Evolutionary conservation across 2,888 invertebrate genomes (phyloP).

Genomic region (Cephus runcator): DNA sequence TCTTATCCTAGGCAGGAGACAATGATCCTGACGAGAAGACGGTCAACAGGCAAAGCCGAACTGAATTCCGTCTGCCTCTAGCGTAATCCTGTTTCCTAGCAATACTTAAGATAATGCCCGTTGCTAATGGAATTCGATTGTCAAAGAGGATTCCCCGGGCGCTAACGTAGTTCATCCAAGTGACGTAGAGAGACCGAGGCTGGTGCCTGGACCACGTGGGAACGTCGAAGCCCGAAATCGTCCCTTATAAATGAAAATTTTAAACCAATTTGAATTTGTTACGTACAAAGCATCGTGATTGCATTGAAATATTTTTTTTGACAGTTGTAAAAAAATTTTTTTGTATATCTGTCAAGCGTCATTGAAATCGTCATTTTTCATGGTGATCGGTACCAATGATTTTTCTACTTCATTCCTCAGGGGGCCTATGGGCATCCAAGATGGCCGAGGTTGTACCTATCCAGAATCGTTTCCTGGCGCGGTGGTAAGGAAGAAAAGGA

Average conservation of each 20-base stretch:
- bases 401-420: background rate
- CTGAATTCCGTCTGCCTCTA: background rate
- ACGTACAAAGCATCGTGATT: background rate
- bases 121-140: background rate
- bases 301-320: no score
- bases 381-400: background rate
- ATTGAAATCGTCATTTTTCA: background rate
- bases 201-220: background rate
- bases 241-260: background rate
- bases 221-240: background rate
- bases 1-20: background rate
- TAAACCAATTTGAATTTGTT: no score
- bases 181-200: background rate
- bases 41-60: background rate
- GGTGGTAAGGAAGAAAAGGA: constrained; percentile 30
- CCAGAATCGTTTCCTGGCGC: background rate
- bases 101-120: background rate
- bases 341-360: background rate
- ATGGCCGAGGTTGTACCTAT: background rate
- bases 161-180: background rate
- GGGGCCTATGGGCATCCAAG: constrained; percentile 18
- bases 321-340: background rate
- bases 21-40: background rate
- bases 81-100: background rate
- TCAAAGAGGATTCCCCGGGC: background rate